A percentile compares a stretch with the other conserved stretches of the same genome.
These are phyloP conservation scores for Prionace glauca DNA, from an alignment of 2,797 vertebrate genomes.

Conservation along the genomic window DNA sequence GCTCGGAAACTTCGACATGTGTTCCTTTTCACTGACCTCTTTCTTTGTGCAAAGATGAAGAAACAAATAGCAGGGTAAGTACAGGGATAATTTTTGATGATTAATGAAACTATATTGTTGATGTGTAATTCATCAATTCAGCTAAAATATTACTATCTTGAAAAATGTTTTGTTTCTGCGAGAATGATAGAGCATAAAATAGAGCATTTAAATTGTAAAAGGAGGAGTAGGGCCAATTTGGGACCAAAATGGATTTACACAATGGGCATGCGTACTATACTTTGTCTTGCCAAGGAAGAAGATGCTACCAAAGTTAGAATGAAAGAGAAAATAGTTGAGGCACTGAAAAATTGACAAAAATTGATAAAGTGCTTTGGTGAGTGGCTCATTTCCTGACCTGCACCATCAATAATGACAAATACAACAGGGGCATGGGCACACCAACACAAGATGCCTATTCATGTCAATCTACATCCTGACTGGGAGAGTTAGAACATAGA, in stretches of 20 bases:
- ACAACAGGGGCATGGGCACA: too few relatives aligned
- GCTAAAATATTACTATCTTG: neutral
- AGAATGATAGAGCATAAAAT: neutral
- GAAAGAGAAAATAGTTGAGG: too few relatives aligned
- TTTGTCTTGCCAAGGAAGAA: too few relatives aligned
- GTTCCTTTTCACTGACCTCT: constrained; percentile 87
- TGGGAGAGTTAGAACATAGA: too few relatives aligned
- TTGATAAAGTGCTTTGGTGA: neutral
- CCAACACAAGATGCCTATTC: too few relatives aligned
- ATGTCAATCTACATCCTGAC: too few relatives aligned
- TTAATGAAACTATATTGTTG: neutral
- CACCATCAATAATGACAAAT: too few relatives aligned
- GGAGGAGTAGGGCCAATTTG: too few relatives aligned
- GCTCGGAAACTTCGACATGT: constrained; percentile 86
- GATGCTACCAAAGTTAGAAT: too few relatives aligned
- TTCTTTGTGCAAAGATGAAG: constrained; percentile 90
- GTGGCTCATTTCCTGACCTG: too few relatives aligned
- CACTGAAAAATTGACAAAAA: neutral
- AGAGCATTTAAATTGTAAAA: neutral
- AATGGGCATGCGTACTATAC: neutral
- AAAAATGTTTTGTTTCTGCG: neutral
- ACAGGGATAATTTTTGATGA: neutral
- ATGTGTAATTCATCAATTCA: neutral
- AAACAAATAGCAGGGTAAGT: constrained; percentile 87
- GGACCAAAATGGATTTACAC: too few relatives aligned